Evolutionary conservation across 2,797 vertebrate species (phyloP).

Genomic region (Xerus rutilus): DNA sequence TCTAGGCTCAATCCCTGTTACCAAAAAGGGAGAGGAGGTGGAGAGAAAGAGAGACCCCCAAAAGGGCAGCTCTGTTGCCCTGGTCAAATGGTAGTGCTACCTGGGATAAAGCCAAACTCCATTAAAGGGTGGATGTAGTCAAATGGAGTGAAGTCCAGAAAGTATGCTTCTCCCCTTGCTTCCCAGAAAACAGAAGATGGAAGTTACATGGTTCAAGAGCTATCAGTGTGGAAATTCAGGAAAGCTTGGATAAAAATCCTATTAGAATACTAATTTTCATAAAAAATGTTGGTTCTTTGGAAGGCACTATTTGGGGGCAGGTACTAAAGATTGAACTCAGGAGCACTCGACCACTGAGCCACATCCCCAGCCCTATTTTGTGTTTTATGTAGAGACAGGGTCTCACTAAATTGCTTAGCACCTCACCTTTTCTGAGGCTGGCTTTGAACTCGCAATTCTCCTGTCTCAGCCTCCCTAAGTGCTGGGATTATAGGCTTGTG

Average conservation of each 20-base stretch:
- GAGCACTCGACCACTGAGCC: too few species aligned
- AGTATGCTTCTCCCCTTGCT: not conserved
- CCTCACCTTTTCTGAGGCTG: too few species aligned
- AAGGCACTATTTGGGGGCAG: not conserved
- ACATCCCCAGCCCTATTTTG: too few species aligned
- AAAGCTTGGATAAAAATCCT: not conserved
- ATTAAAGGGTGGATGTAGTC: not conserved
- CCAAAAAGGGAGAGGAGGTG: too few species aligned
- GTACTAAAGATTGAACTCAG: too few species aligned
- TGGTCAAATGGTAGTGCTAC: not conserved
- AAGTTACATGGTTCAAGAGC: slow-evolving; percentile 34
- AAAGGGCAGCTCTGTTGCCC: not conserved
- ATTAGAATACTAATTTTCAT: not conserved
- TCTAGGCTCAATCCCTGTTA: too few species aligned
- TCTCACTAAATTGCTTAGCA: too few species aligned
- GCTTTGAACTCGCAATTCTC: too few species aligned
- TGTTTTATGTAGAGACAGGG: too few species aligned
- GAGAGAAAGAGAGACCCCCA: not conserved
- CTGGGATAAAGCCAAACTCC: not conserved
- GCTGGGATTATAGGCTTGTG: too few species aligned
- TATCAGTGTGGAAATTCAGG: slow-evolving; percentile 12
- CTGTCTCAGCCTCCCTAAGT: too few species aligned
- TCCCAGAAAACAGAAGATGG: not conserved
- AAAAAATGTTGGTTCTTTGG: not conserved
- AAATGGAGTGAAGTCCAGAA: not conserved